A percentile compares a stretch with the other conserved stretches of the same genome.
Conservation (phyloP, 2,888 invertebrate species). For the Dione vanillae region DNA sequence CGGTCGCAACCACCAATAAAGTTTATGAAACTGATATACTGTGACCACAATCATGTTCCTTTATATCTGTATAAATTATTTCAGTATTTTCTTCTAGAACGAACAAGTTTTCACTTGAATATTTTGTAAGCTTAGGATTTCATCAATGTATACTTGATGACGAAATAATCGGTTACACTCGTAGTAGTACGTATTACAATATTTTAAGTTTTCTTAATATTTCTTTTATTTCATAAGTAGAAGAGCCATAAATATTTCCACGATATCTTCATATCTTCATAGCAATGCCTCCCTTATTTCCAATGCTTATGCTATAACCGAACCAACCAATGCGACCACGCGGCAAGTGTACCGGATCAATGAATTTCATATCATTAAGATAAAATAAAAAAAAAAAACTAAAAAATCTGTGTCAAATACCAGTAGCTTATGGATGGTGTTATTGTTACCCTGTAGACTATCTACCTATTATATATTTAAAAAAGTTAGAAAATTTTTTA, state of each 20-base stretch:
- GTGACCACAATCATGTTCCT: constrained; percentile 83
- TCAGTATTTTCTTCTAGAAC: constrained; percentile 17
- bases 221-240: neutral
- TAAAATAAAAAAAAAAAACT: constrained; percentile 47
- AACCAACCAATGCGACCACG: constrained; percentile 42
- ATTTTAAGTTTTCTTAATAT: neutral
- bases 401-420: constrained; percentile 46
- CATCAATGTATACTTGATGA: constrained; percentile 2
- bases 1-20: constrained; percentile 88
- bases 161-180: neutral
- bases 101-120: constrained; percentile 21
- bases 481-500: too few species aligned
- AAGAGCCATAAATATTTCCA: constrained; percentile 7
- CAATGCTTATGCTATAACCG: neutral
- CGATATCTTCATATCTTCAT: neutral
- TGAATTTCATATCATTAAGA: constrained; percentile 44
- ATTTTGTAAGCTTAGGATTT: constrained; percentile 20
- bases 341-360: constrained; percentile 51
- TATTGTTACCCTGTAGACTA: constrained; percentile 25
- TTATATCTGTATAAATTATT: constrained; percentile 59
- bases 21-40: constrained; percentile 97
- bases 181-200: too few species aligned
- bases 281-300: neutral
- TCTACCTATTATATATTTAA: too few species aligned
- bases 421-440: constrained; percentile 34